phyloP scores from a whole-genome alignment of 1,140 invertebrate genomes.

The Papilio glaucus region DNA sequence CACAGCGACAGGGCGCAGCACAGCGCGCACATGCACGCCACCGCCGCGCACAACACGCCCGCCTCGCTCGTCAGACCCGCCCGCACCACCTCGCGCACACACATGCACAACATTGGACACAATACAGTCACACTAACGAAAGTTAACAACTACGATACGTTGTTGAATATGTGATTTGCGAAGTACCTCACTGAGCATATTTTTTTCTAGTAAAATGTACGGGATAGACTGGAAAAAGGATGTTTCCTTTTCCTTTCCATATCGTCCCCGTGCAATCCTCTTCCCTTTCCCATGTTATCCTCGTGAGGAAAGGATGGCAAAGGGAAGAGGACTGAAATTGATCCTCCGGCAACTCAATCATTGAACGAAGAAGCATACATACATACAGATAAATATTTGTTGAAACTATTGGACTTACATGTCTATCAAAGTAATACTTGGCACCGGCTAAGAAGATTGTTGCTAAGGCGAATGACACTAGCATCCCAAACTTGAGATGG shows the following conservation, averaged over 20 bases:
- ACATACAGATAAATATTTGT: neutral
- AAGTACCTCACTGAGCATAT: too few species aligned
- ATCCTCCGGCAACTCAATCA: too few species aligned
- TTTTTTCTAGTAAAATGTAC: too few species aligned
- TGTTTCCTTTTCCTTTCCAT: too few species aligned
- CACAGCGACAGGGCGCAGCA: constrained; percentile 85
- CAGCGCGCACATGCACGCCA: constrained; percentile 85
- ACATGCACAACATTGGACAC: constrained; percentile 56
- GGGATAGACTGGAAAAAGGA: too few species aligned
- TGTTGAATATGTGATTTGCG: too few species aligned
- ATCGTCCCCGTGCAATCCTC: too few species aligned
- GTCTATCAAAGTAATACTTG: constrained; percentile 88
- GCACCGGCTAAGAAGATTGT: constrained; percentile 86
- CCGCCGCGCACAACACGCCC: constrained; percentile 86
- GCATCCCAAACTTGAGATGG: constrained; percentile 86
- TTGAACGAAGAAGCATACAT: too few species aligned
- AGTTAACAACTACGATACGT: too few species aligned
- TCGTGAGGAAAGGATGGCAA: too few species aligned
- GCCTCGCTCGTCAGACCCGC: constrained; percentile 83
- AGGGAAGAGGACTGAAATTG: too few species aligned
- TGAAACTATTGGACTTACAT: constrained; percentile 72
- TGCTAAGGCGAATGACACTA: constrained; percentile 86
- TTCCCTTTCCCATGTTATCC: too few species aligned
- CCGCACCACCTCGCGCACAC: constrained; percentile 46
- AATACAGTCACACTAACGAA: neutral